Evolutionary conservation across 2,113 vertebrate species (phyloP), one percentile per base, ranked within the genome.

Genomic region (Acrocephalus arundinaceus): DNA sequence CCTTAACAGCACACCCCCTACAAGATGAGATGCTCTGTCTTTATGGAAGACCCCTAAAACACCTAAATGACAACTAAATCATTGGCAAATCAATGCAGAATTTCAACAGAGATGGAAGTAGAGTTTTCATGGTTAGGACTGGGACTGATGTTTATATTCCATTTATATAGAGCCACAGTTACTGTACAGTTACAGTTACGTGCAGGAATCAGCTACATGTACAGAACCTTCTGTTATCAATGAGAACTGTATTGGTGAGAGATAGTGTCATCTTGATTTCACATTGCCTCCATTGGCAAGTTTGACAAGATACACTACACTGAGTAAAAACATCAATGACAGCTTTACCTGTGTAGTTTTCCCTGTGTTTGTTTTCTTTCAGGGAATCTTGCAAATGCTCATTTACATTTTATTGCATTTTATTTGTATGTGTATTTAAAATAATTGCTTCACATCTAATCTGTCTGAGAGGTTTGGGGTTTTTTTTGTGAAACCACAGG

Each of bases 271-370:
- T 46, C 49, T 73, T 49, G 35, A 57, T 74, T 68, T 48, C 27
- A 24, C 39, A 8, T 57, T 62, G 37, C n/a, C 43, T 83, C 25
- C 17, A 8, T 46, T 66, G 59, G 67, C 30, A 52, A 25, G 4
- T 17, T 57, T 66, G 57, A 25, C 0, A 1, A 37, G 46, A 57
- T 37, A 10, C 15, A 39, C 18, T 52, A 28, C 13, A 3, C 1
- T n/a, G 35, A 46, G 7, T 76, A 61, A 70, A 73, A 87, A 13
- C 17, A 24, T 59, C 25, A 35, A 1, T 30, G 31, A 19, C 17
- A 46, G 7, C 28, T 77, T 59, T 65, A n/a, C 35, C 25, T 46
- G 7, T 51, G 20, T 68, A 70, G 45, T 31, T 58, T 52, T 62
- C 30, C 46, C 24, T 3, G 2, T 3, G 14, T 49, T 67, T 55